Conservation (phyloP, 2,113 vertebrate species). For the Neotoma lepida region DNA sequence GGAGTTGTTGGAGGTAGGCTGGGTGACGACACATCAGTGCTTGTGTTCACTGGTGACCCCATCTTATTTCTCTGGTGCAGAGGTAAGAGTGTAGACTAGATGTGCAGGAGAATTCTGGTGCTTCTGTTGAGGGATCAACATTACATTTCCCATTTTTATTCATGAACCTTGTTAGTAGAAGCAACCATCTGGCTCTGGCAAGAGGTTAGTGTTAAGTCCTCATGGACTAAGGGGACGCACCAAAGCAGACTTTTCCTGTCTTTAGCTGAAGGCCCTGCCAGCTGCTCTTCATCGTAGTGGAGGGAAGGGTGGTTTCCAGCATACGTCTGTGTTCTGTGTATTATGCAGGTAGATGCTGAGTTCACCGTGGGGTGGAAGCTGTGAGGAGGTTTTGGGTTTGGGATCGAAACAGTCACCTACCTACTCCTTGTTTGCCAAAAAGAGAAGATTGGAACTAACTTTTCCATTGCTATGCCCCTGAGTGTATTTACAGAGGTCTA, state of each 20-base stretch:
- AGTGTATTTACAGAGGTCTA: background rate
- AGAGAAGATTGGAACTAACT: background rate
- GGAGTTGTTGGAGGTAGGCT: background rate
- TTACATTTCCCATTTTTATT: background rate
- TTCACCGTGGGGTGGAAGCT: background rate
- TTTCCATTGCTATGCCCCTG: background rate
- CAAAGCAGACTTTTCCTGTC: slow-evolving; percentile 41
- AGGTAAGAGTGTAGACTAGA: background rate
- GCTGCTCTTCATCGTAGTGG: slow-evolving; percentile 26
- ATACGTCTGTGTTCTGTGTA: slow-evolving; percentile 19
- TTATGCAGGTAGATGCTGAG: background rate
- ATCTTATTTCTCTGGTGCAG: background rate
- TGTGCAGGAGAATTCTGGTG: background rate
- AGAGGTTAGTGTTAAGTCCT: slow-evolving; percentile 1
- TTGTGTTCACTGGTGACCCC: background rate
- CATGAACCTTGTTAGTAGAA: background rate
- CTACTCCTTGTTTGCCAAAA: background rate
- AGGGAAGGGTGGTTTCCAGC: slow-evolving; percentile 29
- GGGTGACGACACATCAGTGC: background rate
- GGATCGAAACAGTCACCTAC: background rate
- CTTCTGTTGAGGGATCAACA: background rate
- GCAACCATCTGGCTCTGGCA: background rate
- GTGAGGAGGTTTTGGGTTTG: background rate
- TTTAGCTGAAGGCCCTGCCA: slow-evolving; percentile 52
- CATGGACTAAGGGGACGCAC: background rate